Evolutionary conservation across 2,888 invertebrate genomes (phyloP), one percentile per base, ranked within the genome.

Genomic region (Glyphotaelius pellucidus): DNA sequence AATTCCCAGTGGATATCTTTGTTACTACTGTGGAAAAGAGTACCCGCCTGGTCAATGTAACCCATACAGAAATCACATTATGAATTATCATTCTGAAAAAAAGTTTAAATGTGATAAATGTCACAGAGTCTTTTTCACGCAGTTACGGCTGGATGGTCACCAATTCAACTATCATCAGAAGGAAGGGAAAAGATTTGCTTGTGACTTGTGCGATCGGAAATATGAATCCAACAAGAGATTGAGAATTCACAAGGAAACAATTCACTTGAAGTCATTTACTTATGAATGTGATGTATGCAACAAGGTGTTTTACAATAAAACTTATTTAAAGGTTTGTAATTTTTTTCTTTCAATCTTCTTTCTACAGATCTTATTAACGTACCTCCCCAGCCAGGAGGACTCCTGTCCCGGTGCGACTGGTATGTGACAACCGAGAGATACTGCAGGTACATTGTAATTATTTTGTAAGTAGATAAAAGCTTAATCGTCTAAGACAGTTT

Each of bases 291-390:
- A 90, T n/a, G 0, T 90, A 7, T 90, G 90, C 30, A 42, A 47
- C 3, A 90, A 81, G 47, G 90, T 90, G 31, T 90, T 90, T 42
- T 81, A 90, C 38, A 80, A 47, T 12, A 80, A 80, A 42, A 3
- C 47, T 12, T 90, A 90, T 90, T 81, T 90, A 32, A 90, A 47
- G 81, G 90, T 67, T 67, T 25, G 67, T 67, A 9, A n/a, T 25
- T 52, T 25, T 25, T 67, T 67, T 25, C 3, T 67, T 67, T 9
- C 5, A 25, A 25, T 67, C 19, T 67, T 67, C 25, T 25, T 67
- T 47, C 14, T 47, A 14, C 42, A 47, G 42, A 35, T 35, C 35
- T 35, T 35, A 35, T 5, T 38, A 38, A 38, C 9, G 38, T 38
- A 38, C 38, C 38, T 38, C 38, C 38, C 38, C 38, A 38, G 38